phyloP scores from a whole-genome alignment of 2,888 invertebrate species.

The Stenodema calcarata region DNA sequence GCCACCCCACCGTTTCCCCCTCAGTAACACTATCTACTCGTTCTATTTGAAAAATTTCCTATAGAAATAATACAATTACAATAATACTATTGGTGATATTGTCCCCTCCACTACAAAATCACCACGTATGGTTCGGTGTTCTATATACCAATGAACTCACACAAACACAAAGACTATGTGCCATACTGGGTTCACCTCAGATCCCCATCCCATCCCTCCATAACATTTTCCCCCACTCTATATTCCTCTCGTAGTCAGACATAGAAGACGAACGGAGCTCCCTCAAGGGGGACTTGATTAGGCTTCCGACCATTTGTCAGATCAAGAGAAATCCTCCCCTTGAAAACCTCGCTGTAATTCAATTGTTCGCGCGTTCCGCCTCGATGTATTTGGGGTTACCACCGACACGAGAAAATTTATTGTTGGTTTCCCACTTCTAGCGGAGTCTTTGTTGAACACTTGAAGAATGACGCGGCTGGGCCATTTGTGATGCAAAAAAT shows the following conservation, averaged over 20 bases:
- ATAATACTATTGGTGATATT: too few species aligned
- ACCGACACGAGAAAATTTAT: neutral
- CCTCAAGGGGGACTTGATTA: neutral
- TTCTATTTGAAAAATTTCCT: too few species aligned
- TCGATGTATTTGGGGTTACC: neutral
- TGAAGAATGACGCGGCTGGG: too few species aligned
- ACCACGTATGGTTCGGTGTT: too few species aligned
- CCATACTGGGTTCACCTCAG: neutral
- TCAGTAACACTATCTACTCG: too few species aligned
- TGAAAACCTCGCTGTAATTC: constrained; percentile 3
- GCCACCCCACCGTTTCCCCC: too few species aligned
- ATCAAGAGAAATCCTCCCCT: neutral
- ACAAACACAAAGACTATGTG: neutral
- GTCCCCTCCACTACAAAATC: too few species aligned
- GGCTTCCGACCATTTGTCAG: constrained; percentile 1
- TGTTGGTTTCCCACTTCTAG: neutral
- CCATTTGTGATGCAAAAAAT: too few species aligned
- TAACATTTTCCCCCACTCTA: neutral
- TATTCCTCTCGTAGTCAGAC: neutral
- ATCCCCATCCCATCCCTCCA: neutral
- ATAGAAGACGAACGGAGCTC: neutral
- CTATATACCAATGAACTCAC: too few species aligned
- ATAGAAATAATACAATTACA: too few species aligned
- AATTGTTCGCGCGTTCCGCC: neutral
- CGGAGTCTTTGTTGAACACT: neutral